Evolutionary conservation across 2,113 vertebrate species (phyloP).

Genomic region (Mus pahari): DNA sequence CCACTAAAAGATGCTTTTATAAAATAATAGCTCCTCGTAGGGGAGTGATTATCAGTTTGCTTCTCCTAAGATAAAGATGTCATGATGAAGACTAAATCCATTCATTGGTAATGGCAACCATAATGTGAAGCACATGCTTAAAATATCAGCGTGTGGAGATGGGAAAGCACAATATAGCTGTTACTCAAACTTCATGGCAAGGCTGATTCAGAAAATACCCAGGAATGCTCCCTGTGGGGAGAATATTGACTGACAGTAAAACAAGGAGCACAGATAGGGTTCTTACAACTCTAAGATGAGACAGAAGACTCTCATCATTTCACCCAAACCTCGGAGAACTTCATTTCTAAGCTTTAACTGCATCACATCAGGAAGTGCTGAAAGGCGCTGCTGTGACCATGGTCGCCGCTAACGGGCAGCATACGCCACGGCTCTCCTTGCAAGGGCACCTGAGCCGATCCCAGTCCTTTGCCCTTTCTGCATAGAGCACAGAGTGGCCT

Average conservation of each 20-base stretch:
- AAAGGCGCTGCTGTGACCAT: neutral
- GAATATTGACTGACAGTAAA: neutral
- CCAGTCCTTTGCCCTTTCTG: neutral
- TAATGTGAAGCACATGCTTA: neutral
- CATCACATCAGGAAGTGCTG: neutral
- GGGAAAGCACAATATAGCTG: neutral
- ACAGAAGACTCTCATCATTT: neutral
- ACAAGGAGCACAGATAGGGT: neutral
- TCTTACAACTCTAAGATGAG: neutral
- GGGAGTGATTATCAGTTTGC: slow-evolving; percentile 5
- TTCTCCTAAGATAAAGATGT: slow-evolving; percentile 38
- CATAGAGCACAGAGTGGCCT: neutral
- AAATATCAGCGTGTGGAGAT: neutral
- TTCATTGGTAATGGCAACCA: slow-evolving; percentile 25
- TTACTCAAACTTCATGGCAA: neutral
- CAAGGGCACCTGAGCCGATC: neutral
- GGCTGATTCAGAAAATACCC: neutral
- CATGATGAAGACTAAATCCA: slow-evolving; percentile 32
- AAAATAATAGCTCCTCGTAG: neutral
- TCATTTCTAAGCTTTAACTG: neutral
- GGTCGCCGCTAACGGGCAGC: neutral
- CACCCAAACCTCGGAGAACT: slow-evolving; percentile 21
- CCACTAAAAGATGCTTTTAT: neutral
- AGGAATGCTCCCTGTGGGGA: neutral
- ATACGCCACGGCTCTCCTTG: neutral